Conservation (phyloP, 1,140 invertebrate species). For the Pachypeltis micranthus region DNA sequence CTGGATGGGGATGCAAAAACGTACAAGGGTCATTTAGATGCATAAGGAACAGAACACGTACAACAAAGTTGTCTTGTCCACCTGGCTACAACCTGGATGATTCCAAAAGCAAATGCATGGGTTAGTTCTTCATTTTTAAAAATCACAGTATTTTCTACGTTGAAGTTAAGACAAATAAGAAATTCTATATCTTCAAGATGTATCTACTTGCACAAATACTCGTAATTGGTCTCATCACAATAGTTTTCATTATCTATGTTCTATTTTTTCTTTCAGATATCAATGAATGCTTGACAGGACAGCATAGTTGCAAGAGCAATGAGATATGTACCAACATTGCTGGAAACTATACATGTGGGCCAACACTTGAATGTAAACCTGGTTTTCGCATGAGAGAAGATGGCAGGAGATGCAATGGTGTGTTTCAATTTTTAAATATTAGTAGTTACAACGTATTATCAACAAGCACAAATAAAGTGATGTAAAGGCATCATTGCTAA, state of each 20-base stretch:
- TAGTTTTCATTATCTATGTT: no score
- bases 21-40: slow-evolving; percentile 53
- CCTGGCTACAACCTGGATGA: neutral
- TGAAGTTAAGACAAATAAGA: no score
- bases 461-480: no score
- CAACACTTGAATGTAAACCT: slow-evolving; percentile 39
- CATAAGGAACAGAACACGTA: neutral
- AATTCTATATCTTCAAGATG: no score
- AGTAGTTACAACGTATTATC: no score
- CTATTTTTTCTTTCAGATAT: slow-evolving; percentile 37
- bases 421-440: no score
- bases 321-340: slow-evolving; percentile 83
- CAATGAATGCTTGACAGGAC: slow-evolving; percentile 41
- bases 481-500: no score
- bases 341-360: slow-evolving; percentile 76
- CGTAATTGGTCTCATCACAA: no score
- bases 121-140: slow-evolving; percentile 17
- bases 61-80: neutral
- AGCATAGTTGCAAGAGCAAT: slow-evolving; percentile 45
- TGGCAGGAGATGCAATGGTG: slow-evolving; percentile 17
- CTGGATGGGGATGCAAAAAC: slow-evolving; percentile 73
- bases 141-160: no score
- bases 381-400: slow-evolving; percentile 14
- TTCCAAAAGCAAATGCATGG: slow-evolving; percentile 22
- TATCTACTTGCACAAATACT: no score